Base-by-base conservation (phyloP, 1,140 invertebrate genomes). In the Spodoptera litura region DNA sequence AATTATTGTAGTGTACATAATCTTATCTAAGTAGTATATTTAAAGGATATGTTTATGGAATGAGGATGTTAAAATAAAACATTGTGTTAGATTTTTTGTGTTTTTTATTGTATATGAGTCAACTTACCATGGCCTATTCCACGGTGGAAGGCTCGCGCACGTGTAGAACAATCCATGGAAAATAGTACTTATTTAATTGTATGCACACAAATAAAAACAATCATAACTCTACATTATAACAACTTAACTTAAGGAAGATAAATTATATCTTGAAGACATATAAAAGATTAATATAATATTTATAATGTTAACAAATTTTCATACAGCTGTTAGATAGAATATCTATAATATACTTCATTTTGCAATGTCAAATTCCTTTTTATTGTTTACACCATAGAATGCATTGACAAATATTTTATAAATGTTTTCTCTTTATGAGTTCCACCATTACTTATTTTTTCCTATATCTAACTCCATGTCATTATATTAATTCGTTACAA, bases 41-140 rank as follows among this genome's bases (percentile, higher is more conserved):
- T 44, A 27, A 58, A 73, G 4, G 38, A 56, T 35, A 71, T 20
- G 4, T 20, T 56, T 35, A 51, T 4, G 55, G 58, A 74, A 31
- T 62, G 15, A 25, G 56, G 55, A 44, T 71, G 80, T 72, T 74
- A 38, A 88, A 92, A 91, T 91, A 89, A 93, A 91, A 91, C 31
- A 87, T 31, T 31, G 76, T 79, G 78, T 81, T 80, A 84, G 85
- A 78, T 78, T 74, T 75, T 68, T 82, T 83, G 81, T 83, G 79
- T 90, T 93, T 90, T 93, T 92, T 93, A 91, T 91, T 93, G 85
- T 79, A 78, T 85, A 85, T 90, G 72, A 90, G 80, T 90, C 80
- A 86, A 94, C 92, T 94, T 91, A 92, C 92, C 92, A 94, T 91
- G 92, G 91, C 88, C 90, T 90, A 91, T 91, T 93, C 91, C 91